These are phyloP conservation scores for Chaitophorus viminalis DNA, from an alignment of 2,888 invertebrate species.

Conservation along the genomic window DNA sequence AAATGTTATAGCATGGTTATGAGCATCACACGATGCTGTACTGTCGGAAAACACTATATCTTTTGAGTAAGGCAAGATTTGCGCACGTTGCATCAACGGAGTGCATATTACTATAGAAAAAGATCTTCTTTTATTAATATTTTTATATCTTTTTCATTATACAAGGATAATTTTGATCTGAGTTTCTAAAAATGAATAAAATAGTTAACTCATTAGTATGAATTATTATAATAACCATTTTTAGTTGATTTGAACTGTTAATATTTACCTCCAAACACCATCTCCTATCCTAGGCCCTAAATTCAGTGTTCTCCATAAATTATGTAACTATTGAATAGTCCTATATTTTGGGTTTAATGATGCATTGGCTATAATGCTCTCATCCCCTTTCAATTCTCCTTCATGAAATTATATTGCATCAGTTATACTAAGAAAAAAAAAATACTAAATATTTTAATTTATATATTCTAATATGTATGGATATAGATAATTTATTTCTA, in stretches of 20 bases:
- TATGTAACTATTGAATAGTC: too few species aligned
- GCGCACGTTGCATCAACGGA: slow-evolving; percentile 31
- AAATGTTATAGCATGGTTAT: slow-evolving; percentile 34
- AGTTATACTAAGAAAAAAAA: slow-evolving; percentile 5
- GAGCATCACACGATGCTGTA: too few species aligned
- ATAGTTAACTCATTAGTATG: too few species aligned
- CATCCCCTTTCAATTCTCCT: background rate
- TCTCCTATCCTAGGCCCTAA: slow-evolving; percentile 4
- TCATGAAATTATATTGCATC: slow-evolving; percentile 16
- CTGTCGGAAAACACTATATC: too few species aligned
- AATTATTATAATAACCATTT: too few species aligned
- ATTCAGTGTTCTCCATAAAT: background rate
- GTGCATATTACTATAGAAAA: slow-evolving; percentile 26
- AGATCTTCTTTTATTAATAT: slow-evolving; percentile 27
- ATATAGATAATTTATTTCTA: too few species aligned
- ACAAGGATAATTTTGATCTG: background rate
- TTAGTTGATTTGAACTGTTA: too few species aligned
- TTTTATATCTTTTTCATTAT: slow-evolving; percentile 5
- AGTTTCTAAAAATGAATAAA: background rate
- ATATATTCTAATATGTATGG: too few species aligned
- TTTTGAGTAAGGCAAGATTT: slow-evolving; percentile 11
- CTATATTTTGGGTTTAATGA: too few species aligned
- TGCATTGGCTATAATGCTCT: too few species aligned
- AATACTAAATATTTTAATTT: background rate
- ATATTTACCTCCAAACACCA: background rate